These are phyloP conservation scores for Myotis daubentonii DNA, from an alignment of 2,797 vertebrate species.

Conservation along the genomic window DNA sequence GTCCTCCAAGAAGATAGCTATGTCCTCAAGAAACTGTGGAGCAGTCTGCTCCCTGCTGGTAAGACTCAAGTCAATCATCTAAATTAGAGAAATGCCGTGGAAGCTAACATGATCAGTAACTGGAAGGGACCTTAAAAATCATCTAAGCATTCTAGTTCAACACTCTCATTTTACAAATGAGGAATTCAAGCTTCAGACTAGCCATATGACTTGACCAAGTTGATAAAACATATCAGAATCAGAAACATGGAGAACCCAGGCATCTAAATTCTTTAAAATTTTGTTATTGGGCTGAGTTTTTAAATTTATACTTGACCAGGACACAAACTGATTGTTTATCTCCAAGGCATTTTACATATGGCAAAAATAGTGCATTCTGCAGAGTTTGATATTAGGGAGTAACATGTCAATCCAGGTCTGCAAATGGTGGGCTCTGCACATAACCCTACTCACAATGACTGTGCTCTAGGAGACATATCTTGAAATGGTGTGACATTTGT, in stretches of 20 bases:
- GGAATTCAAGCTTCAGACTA: neutral
- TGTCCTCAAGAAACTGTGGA: neutral
- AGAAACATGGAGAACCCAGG: neutral
- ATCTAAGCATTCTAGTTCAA: neutral
- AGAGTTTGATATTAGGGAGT: neutral
- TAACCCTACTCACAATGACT: neutral
- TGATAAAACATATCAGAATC: neutral
- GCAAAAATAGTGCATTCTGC: neutral
- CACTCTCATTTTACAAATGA: neutral
- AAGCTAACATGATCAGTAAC: neutral
- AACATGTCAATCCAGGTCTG: neutral
- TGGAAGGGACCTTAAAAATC: neutral
- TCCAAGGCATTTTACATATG: neutral
- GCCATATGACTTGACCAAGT: neutral
- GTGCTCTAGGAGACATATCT: neutral
- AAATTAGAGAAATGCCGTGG: neutral
- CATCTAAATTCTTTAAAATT: conserved; percentile 37
- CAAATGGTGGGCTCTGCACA: neutral
- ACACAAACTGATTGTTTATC: neutral
- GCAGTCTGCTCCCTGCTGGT: neutral
- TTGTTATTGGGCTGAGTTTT: conserved; percentile 21
- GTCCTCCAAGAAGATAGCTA: neutral
- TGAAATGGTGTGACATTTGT: neutral
- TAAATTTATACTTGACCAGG: neutral
- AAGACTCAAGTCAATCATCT: neutral